phyloP scores from a whole-genome alignment of 2,797 vertebrate genomes.

The Sciurus carolinensis region DNA sequence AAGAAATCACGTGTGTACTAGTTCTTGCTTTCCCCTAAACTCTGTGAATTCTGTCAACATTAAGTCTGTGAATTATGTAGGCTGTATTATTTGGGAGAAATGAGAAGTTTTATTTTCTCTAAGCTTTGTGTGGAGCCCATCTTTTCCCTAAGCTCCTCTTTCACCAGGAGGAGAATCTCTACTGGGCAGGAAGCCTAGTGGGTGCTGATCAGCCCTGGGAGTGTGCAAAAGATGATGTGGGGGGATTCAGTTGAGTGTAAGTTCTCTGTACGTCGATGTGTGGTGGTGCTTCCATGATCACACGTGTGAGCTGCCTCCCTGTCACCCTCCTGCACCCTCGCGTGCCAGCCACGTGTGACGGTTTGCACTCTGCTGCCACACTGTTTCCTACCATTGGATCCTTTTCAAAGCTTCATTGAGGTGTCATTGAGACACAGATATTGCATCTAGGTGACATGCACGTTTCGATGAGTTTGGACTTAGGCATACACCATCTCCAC shows the following conservation, averaged over 20 bases:
- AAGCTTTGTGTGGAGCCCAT: background rate
- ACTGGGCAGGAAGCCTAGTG: background rate
- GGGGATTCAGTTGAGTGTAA: background rate
- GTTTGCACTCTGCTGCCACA: background rate
- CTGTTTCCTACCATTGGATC: background rate
- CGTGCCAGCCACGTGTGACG: background rate
- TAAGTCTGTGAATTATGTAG: slow-evolving; percentile 74
- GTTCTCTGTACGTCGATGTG: background rate
- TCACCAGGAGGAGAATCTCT: background rate
- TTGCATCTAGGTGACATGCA: background rate
- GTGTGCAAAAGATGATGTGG: background rate
- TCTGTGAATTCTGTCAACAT: slow-evolving; percentile 75
- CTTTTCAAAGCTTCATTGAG: background rate
- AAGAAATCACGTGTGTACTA: slow-evolving; percentile 61
- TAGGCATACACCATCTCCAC: background rate
- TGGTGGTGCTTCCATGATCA: background rate
- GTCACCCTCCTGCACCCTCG: too few relatives aligned
- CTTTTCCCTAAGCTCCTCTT: background rate
- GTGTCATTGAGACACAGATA: background rate
- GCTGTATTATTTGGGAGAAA: slow-evolving; percentile 68
- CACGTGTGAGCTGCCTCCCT: background rate
- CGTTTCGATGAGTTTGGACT: background rate
- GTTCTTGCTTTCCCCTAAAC: slow-evolving; percentile 63
- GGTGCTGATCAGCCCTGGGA: background rate
- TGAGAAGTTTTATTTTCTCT: slow-evolving; percentile 48